Evolutionary conservation across 2,113 vertebrate genomes (phyloP).

Genomic region (Rhinichthys klamathensis): DNA sequence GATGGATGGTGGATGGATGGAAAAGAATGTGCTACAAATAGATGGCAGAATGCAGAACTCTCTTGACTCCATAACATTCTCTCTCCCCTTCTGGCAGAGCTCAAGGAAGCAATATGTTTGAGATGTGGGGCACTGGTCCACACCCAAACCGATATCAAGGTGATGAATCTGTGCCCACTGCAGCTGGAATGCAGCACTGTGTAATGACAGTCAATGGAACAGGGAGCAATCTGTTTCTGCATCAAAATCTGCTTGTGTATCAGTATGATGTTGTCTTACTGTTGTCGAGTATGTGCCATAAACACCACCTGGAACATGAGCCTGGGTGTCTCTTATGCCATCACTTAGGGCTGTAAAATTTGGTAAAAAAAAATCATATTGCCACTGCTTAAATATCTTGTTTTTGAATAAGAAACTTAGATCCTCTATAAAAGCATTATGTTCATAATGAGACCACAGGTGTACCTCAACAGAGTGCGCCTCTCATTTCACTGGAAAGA

Average conservation of each 20-base stretch:
- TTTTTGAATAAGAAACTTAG: not conserved
- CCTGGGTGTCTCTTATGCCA: not conserved
- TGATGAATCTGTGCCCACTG: constrained; percentile 59
- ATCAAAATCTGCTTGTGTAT: not conserved
- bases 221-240: not conserved
- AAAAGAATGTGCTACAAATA: constrained; percentile 23
- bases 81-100: constrained; percentile 26
- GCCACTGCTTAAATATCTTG: not conserved
- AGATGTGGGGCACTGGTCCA: constrained; percentile 51
- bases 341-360: not conserved
- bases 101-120: constrained; percentile 19
- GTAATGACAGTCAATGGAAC: constrained; percentile 1
- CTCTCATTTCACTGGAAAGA: constrained; percentile 2
- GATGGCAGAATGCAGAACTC: not conserved
- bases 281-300: not conserved
- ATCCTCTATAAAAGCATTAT: not conserved
- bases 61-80: not conserved
- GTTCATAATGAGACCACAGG: not conserved
- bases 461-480: not conserved
- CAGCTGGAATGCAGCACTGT: constrained; percentile 40
- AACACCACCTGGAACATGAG: not conserved
- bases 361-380: not conserved
- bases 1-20: no score
- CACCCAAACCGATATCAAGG: constrained; percentile 49
- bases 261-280: no score